These are phyloP conservation scores for Limnephilus lunatus DNA, from an alignment of 2,888 invertebrate species.

Conservation along the genomic window DNA sequence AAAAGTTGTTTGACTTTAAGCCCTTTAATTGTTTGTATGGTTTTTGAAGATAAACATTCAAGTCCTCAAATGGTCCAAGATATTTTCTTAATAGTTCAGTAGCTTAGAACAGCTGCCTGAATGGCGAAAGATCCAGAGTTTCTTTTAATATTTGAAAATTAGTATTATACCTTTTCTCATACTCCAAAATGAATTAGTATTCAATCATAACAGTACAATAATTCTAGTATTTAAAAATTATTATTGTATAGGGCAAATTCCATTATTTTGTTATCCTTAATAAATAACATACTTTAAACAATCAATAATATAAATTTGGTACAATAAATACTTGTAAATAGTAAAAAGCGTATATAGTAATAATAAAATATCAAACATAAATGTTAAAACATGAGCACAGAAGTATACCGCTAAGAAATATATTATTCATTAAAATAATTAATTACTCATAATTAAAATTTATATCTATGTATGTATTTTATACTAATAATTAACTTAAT, in stretches of 20 bases:
- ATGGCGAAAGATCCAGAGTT: neutral
- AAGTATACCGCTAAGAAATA: neutral
- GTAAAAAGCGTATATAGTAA: constrained; percentile 3
- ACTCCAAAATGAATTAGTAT: neutral
- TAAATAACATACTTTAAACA: constrained; percentile 12
- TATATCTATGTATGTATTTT: neutral
- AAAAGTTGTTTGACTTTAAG: no score
- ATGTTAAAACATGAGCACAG: constrained; percentile 8
- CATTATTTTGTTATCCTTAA: constrained; percentile 15
- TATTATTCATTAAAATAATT: neutral
- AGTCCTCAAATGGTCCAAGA: neutral
- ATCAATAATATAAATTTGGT: neutral
- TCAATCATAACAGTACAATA: neutral
- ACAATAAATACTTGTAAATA: constrained; percentile 7
- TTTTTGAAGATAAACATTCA: no score
- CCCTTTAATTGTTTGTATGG: no score
- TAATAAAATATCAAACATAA: constrained; percentile 2
- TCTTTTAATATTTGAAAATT: neutral
- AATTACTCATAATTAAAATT: neutral
- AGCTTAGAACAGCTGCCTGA: neutral
- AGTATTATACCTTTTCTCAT: neutral
- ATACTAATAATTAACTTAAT: neutral
- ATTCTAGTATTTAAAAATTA: neutral
- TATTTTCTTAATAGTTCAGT: neutral
- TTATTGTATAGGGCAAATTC: neutral